Evolutionary conservation across 2,888 invertebrate species (phyloP).

Genomic region (Cloeon dipterum): DNA sequence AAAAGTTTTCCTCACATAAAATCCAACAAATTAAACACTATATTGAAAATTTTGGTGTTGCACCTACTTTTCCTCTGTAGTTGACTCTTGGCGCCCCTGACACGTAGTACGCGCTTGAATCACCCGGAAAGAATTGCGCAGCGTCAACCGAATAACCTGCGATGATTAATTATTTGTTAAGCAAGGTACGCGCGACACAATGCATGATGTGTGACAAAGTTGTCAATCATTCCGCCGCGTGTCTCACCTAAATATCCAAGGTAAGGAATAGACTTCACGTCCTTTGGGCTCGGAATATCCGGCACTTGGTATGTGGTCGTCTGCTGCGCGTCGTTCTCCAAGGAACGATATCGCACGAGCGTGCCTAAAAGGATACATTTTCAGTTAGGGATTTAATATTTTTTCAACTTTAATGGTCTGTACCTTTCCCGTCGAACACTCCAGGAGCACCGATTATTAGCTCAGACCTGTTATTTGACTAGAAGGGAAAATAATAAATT

Average conservation of each 20-base stretch:
- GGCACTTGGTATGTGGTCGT: not conserved
- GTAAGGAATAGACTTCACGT: not conserved
- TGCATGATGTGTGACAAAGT: slow-evolving; percentile 10
- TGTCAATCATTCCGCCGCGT: slow-evolving; percentile 18
- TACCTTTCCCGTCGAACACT: slow-evolving; percentile 14
- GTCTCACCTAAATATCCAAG: slow-evolving; percentile 1
- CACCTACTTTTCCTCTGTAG: slow-evolving; percentile 12
- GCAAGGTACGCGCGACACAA: too few species aligned
- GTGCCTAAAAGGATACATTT: too few species aligned
- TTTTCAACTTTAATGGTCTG: too few species aligned
- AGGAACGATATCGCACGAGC: too few species aligned
- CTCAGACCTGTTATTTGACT: slow-evolving; percentile 6
- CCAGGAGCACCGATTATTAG: slow-evolving; percentile 17
- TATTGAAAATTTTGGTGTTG: not conserved
- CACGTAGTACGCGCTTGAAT: slow-evolving; percentile 19
- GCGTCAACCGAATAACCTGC: slow-evolving; percentile 14
- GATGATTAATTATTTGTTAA: too few species aligned
- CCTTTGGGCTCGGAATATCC: not conserved
- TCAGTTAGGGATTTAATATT: too few species aligned
- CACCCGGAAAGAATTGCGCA: slow-evolving; percentile 13
- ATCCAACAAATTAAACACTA: too few species aligned
- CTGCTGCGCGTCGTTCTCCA: not conserved
- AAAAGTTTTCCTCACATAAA: too few species aligned
- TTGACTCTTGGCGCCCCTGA: slow-evolving; percentile 27
- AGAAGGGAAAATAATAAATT: not conserved